phyloP scores from a whole-genome alignment of 2,113 vertebrate genomes.

The Peromyscus polionotus region DNA sequence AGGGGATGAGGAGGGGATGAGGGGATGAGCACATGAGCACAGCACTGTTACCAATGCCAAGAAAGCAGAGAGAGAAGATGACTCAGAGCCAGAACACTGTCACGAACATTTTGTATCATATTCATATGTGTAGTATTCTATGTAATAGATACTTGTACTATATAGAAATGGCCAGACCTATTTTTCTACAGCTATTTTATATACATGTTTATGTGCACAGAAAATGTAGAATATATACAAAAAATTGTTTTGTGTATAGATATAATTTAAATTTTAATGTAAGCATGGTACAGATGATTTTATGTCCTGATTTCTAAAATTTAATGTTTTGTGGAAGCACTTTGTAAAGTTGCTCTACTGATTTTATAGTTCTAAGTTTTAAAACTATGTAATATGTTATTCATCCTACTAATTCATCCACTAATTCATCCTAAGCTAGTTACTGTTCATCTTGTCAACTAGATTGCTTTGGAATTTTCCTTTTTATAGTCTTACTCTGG shows the following conservation, averaged over 20 bases:
- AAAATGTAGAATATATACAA: neutral
- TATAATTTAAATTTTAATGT: slow-evolving; percentile 19
- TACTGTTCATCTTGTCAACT: neutral
- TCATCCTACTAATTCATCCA: too few relatives aligned
- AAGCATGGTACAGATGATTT: neutral
- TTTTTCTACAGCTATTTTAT: neutral
- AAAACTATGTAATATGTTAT: neutral
- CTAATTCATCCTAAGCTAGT: neutral
- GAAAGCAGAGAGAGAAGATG: slow-evolving; percentile 13
- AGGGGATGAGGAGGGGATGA: too few relatives aligned
- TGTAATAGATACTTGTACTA: neutral
- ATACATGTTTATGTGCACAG: neutral
- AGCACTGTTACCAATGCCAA: neutral
- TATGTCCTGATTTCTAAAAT: slow-evolving; percentile 32
- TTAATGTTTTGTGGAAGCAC: neutral
- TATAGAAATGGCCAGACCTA: neutral
- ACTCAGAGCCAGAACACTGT: neutral
- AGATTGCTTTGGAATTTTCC: slow-evolving; percentile 11
- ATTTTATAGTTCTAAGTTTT: slow-evolving; percentile 8
- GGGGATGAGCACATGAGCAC: neutral
- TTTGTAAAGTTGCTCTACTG: neutral
- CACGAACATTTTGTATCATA: neutral
- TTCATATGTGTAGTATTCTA: neutral
- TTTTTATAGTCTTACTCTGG: neutral
- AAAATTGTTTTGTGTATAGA: neutral